A percentile compares a stretch with the other conserved stretches of the same genome.
These are phyloP conservation scores for Malacosoma neustria DNA, from an alignment of 2,888 invertebrate species.

Conservation along the genomic window DNA sequence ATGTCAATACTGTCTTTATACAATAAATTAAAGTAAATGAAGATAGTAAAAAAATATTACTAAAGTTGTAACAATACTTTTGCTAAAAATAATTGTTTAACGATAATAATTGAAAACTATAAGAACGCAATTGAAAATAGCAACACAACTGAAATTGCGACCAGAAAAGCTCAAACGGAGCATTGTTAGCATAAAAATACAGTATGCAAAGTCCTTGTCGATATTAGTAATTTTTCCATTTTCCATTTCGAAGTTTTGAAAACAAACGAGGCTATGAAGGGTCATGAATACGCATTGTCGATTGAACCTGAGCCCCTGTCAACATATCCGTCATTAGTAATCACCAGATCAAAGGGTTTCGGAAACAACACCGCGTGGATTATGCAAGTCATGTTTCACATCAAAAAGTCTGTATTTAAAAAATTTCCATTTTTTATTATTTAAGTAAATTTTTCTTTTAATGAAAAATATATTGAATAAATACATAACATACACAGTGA, in stretches of 20 bases:
- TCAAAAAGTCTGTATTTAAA: no score
- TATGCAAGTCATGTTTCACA: constrained; percentile 2
- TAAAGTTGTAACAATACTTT: no score
- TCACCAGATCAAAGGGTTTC: constrained; percentile 35
- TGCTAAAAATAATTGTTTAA: no score
- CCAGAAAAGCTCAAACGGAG: not conserved
- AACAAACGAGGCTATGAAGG: not conserved
- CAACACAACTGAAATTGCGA: not conserved
- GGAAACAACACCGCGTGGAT: constrained; percentile 2
- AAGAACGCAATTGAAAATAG: no score
- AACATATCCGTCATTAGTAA: constrained; percentile 33
- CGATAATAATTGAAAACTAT: no score
- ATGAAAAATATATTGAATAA: no score
- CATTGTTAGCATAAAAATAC: not conserved
- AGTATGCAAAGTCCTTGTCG: not conserved
- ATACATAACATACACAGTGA: no score
- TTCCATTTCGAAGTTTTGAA: not conserved
- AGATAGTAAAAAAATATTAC: no score
- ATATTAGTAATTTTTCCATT: not conserved
- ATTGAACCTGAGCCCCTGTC: constrained; percentile 16
- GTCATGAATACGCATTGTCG: not conserved
- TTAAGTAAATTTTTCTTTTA: no score
- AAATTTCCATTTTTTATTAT: no score
- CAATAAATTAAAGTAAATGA: no score
- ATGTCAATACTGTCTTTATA: no score